phyloP scores from a whole-genome alignment of 2,888 invertebrate species.

The Dryomyza anilis region DNA sequence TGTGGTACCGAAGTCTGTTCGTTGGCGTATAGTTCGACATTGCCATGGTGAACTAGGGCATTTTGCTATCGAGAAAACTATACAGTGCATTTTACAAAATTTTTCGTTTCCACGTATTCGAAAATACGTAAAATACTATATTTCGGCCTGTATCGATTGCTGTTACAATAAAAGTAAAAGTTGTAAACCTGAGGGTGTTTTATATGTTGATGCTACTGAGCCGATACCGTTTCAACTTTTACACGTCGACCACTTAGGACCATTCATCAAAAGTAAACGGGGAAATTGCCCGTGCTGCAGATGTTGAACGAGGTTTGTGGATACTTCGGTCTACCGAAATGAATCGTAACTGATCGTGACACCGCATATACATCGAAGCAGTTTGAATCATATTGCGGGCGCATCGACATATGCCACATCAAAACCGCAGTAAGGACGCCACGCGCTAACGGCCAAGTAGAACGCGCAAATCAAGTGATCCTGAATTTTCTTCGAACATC shows the following conservation, averaged over 20 bases:
- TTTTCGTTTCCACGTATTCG: constrained; percentile 23
- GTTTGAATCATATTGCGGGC: constrained; percentile 8
- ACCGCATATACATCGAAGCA: constrained; percentile 9
- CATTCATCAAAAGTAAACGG: constrained; percentile 25
- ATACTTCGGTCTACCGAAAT: constrained; percentile 41
- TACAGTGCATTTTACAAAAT: too few species aligned
- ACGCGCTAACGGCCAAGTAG: background rate
- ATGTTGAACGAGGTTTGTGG: constrained; percentile 29
- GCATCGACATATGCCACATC: background rate
- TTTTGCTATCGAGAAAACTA: too few species aligned
- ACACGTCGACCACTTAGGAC: constrained; percentile 29
- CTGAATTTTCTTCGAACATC: background rate
- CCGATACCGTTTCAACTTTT: constrained; percentile 19
- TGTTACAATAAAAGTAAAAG: constrained; percentile 25
- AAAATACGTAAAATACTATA: constrained; percentile 25
- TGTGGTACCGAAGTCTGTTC: constrained; percentile 28
- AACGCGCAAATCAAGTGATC: background rate
- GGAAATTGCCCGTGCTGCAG: constrained; percentile 29
- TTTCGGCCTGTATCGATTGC: constrained; percentile 23
- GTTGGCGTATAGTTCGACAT: constrained; percentile 17
- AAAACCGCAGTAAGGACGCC: background rate
- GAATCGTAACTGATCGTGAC: constrained; percentile 39
- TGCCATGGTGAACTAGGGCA: too few species aligned
- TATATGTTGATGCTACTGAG: background rate
- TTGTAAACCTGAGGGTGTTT: constrained; percentile 7